Evolutionary conservation across 2,113 vertebrate species (phyloP).

Genomic region (Calyptomena viridis): DNA sequence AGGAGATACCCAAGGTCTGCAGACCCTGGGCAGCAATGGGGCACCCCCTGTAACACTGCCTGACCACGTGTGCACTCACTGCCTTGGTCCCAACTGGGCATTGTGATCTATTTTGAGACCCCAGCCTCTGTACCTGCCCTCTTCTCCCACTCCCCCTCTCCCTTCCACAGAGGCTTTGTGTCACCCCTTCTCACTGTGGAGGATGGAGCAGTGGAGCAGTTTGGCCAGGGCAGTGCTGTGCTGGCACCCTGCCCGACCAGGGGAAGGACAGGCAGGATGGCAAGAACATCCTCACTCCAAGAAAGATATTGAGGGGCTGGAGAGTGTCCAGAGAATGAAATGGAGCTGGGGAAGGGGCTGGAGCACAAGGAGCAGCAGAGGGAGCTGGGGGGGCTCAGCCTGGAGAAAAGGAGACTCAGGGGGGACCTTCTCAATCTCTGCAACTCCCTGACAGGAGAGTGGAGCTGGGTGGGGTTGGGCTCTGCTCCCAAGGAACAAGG

Average conservation of each 20-base stretch:
- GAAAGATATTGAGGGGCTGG: not conserved
- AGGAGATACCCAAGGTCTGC: not conserved
- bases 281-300: not conserved
- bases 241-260: not conserved
- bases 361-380: not conserved
- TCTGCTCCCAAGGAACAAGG: not conserved
- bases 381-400: not conserved
- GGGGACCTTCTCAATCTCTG: not conserved
- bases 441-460: not conserved
- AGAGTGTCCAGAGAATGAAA: accelerated
- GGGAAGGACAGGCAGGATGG: not conserved
- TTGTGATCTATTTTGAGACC: not conserved
- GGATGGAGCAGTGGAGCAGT: not conserved
- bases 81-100: not conserved
- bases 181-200: not conserved
- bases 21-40: not conserved
- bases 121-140: not conserved
- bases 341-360: not conserved
- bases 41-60: accelerated
- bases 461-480: not conserved
- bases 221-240: not conserved
- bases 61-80: not conserved
- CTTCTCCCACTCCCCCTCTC: not conserved
- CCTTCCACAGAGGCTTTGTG: not conserved
- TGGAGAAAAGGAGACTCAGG: not conserved